Conservation (phyloP, 2,888 invertebrate genomes). For the Thymelicus lineola region DNA sequence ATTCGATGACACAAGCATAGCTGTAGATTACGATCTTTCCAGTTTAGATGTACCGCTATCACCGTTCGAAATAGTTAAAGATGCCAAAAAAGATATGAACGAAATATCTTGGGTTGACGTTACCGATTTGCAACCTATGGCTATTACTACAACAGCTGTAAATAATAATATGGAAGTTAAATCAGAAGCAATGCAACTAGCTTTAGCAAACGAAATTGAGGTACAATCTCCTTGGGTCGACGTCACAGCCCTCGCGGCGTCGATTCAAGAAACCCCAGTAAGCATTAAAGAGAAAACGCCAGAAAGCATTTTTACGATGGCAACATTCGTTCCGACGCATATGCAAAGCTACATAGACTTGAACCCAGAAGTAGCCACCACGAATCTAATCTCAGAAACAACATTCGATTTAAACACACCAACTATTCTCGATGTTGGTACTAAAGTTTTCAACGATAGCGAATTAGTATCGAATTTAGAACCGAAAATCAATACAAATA, state of each 20-base stretch:
- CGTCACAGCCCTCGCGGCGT: conserved; percentile 88
- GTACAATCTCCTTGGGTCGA: conserved; percentile 91
- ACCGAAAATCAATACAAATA: conserved; percentile 54
- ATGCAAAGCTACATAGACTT: conserved; percentile 87
- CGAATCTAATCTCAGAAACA: conserved; percentile 67
- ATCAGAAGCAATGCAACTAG: conserved; percentile 87
- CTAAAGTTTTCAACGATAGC: conserved; percentile 77
- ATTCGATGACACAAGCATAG: conserved; percentile 56
- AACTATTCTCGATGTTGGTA: conserved; percentile 68
- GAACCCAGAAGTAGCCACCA: conserved; percentile 66
- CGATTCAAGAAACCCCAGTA: conserved; percentile 86
- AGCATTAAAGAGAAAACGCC: conserved; percentile 86
- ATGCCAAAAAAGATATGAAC: conserved; percentile 55
- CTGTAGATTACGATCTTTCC: conserved; percentile 70
- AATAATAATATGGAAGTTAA: conserved; percentile 63
- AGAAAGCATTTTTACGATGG: conserved; percentile 82
- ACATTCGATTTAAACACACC: conserved; percentile 72
- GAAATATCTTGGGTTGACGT: conserved; percentile 62
- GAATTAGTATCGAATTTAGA: conserved; percentile 71
- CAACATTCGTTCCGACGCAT: conserved; percentile 86
- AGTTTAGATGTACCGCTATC: conserved; percentile 61
- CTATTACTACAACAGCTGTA: conserved; percentile 46
- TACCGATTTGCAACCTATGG: conserved; percentile 56
- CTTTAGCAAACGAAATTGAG: conserved; percentile 91
- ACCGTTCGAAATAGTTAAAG: conserved; percentile 61